A percentile compares a stretch with the other conserved stretches of the same genome.
These are phyloP conservation scores for Grammomys dolichurus DNA, from an alignment of 2,113 vertebrate species.

Conservation along the genomic window DNA sequence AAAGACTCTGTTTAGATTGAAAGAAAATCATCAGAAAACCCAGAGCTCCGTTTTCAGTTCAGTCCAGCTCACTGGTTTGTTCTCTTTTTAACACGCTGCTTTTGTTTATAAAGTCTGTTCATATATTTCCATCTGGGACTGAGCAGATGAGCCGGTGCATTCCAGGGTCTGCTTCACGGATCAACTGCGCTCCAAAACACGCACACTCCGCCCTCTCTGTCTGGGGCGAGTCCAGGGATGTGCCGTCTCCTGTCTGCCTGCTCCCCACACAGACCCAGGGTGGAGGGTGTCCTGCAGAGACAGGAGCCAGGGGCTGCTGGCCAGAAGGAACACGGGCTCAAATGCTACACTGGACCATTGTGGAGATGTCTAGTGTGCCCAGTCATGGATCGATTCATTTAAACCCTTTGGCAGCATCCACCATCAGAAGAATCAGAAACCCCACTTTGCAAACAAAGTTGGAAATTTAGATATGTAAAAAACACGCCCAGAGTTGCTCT, in stretches of 20 bases:
- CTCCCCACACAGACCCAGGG: not conserved
- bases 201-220: constrained; percentile 15
- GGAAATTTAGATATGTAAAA: not conserved
- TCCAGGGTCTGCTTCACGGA: constrained; percentile 71
- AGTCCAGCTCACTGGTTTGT: constrained; percentile 60
- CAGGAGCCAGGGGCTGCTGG: not conserved
- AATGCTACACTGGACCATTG: not conserved
- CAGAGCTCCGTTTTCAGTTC: constrained; percentile 69
- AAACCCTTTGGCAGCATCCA: not conserved
- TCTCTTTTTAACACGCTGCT: constrained; percentile 61
- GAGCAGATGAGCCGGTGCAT: constrained; percentile 68
- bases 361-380: not conserved
- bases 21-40: constrained; percentile 69
- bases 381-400: not conserved
- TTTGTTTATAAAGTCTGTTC: constrained; percentile 78
- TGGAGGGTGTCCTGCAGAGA: not conserved
- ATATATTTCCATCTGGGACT: constrained; percentile 78
- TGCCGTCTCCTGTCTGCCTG: constrained; percentile 63
- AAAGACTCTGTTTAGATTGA: constrained; percentile 64
- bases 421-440: not conserved
- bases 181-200: constrained; percentile 65
- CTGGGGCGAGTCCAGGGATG: not conserved
- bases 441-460: not conserved
- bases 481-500: not conserved
- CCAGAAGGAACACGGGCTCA: not conserved